phyloP scores from a whole-genome alignment of 92 coral and sea anemone genomes.

The Scolanthus callimorphus region DNA sequence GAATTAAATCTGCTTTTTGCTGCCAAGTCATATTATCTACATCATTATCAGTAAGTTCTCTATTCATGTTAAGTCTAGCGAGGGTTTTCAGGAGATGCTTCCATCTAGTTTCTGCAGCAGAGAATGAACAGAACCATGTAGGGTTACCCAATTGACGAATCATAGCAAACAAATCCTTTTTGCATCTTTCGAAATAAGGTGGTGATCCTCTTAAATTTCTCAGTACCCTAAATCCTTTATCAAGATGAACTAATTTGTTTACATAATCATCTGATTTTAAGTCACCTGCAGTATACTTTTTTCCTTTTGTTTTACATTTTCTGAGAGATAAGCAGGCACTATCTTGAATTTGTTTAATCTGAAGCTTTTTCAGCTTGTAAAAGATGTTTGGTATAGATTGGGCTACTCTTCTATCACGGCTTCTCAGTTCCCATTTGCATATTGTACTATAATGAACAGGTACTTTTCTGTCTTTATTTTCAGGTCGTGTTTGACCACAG shows the following conservation, averaged over 20 bases:
- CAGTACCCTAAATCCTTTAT: conserved; percentile 58
- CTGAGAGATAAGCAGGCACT: conserved; percentile 51
- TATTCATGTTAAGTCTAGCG: no score
- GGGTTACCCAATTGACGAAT: no score
- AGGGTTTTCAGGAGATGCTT: no score
- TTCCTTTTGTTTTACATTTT: conserved; percentile 68
- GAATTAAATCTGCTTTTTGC: conserved; percentile 59
- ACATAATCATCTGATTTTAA: conserved; percentile 53
- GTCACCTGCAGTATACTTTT: conserved; percentile 54
- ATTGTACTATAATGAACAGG: conserved; percentile 64
- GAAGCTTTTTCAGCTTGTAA: conserved; percentile 59
- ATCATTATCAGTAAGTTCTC: conserved; percentile 38
- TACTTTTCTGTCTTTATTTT: conserved; percentile 43
- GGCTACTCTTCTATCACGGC: conserved; percentile 72
- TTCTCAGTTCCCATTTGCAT: conserved; percentile 60
- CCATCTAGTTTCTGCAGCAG: no score
- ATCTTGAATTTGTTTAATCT: conserved; percentile 64
- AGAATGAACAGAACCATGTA: no score
- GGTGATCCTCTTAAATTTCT: conserved; percentile 66
- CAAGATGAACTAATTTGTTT: conserved; percentile 44
- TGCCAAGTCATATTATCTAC: conserved; percentile 45
- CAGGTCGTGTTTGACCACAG: conserved; percentile 60
- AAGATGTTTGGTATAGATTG: conserved; percentile 69
- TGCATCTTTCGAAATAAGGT: conserved; percentile 63
- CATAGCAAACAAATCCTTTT: conserved; percentile 54